Evolutionary conservation across 2,888 invertebrate genomes (phyloP).

Genomic region (Malthinus flaveolus): DNA sequence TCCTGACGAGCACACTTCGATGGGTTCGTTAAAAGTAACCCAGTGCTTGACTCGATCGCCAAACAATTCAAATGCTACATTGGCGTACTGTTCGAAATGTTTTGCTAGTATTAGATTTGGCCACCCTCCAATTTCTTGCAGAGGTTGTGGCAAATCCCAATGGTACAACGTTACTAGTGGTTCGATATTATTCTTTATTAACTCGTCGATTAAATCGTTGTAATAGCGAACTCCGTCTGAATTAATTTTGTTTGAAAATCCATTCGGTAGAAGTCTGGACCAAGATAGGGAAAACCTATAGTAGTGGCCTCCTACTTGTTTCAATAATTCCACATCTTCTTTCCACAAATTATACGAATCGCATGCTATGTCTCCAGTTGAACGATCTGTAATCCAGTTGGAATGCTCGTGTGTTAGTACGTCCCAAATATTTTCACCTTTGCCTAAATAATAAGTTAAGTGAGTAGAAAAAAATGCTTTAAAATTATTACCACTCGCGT

Average conservation of each 20-base stretch:
- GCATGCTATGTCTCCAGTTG: constrained; percentile 42
- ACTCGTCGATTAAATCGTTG: constrained; percentile 60
- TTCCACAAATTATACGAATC: constrained; percentile 42
- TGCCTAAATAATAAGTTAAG: constrained; percentile 30
- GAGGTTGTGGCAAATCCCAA: constrained; percentile 65
- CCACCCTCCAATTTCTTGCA: constrained; percentile 67
- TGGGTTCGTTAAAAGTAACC: constrained; percentile 62
- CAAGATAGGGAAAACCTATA: constrained; percentile 65
- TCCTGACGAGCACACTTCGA: constrained; percentile 42
- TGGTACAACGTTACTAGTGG: constrained; percentile 68
- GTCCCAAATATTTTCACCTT: constrained; percentile 60
- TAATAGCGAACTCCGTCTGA: constrained; percentile 66
- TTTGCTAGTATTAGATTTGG: constrained; percentile 59
- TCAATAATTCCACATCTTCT: constrained; percentile 38
- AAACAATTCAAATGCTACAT: constrained; percentile 52
- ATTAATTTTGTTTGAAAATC: constrained; percentile 61
- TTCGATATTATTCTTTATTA: constrained; percentile 58
- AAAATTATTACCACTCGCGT: constrained; percentile 30
- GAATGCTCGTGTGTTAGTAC: constrained; percentile 50
- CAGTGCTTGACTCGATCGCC: constrained; percentile 54
- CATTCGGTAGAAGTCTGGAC: constrained; percentile 66
- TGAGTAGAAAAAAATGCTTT: constrained; percentile 27
- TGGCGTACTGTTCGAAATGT: constrained; percentile 65
- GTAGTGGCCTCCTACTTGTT: constrained; percentile 47
- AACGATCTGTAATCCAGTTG: constrained; percentile 37